phyloP scores from a whole-genome alignment of 1,140 invertebrate genomes.

The Tenebrio molitor region DNA sequence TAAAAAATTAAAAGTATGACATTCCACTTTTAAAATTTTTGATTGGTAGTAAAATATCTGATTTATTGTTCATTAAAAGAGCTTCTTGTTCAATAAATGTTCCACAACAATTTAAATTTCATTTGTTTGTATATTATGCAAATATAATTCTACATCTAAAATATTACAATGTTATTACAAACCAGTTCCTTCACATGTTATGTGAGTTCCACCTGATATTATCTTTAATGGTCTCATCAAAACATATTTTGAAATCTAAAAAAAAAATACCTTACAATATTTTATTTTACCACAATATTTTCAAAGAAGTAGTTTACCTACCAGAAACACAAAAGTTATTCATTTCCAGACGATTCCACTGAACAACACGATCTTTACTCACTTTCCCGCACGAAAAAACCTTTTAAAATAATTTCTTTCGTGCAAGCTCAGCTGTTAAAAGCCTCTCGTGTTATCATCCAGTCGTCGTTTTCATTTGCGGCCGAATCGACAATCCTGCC shows the following conservation, averaged over 20 bases:
- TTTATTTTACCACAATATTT: too few species aligned
- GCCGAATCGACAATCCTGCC: conserved; percentile 3
- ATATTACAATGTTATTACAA: background rate
- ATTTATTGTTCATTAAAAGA: conserved; percentile 25
- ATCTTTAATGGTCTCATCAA: background rate
- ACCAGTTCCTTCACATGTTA: background rate
- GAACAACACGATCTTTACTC: too few species aligned
- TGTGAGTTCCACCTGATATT: background rate
- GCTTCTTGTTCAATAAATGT: conserved; percentile 21
- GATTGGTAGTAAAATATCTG: conserved; percentile 6
- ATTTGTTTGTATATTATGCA: conserved; percentile 34
- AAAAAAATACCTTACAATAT: too few species aligned
- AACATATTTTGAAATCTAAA: background rate
- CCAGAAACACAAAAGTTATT: too few species aligned
- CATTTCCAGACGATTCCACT: too few species aligned
- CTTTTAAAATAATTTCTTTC: background rate
- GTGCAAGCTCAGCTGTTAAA: conserved; percentile 10
- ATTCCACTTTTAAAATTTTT: background rate
- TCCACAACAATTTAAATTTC: background rate
- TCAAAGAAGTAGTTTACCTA: too few species aligned
- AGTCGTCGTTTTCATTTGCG: background rate
- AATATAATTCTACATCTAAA: conserved; percentile 8
- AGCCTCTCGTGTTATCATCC: background rate
- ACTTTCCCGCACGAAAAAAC: background rate
- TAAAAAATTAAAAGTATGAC: conserved; percentile 9